Conservation (phyloP, 2,888 invertebrate species). For the Campoplex nolae region DNA sequence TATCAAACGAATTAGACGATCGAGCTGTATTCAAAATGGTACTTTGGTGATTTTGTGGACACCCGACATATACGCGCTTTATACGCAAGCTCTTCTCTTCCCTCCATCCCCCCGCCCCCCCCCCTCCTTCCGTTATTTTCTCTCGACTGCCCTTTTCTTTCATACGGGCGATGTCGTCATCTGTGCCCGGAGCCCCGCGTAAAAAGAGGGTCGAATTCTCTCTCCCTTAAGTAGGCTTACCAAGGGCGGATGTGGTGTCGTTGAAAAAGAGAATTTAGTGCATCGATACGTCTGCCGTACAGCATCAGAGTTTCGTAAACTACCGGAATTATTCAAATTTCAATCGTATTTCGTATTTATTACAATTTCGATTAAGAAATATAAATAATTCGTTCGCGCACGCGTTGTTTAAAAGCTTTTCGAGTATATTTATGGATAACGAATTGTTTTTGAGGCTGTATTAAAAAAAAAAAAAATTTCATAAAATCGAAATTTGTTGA, state of each 20-base stretch:
- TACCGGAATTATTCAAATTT: not conserved
- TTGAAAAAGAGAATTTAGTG: slow-evolving; percentile 40
- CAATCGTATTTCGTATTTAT: not conserved
- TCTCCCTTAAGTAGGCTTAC: slow-evolving; percentile 51
- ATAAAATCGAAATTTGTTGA: not conserved
- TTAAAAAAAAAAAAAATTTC: not conserved
- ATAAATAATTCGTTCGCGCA: not conserved
- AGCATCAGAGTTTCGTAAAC: slow-evolving; percentile 16
- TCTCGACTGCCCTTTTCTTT: slow-evolving; percentile 37
- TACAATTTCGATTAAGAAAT: not conserved
- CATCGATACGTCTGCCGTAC: slow-evolving; percentile 4
- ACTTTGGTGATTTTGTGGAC: not conserved
- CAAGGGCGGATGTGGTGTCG: slow-evolving; percentile 47
- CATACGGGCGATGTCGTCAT: slow-evolving; percentile 55
- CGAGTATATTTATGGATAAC: not conserved
- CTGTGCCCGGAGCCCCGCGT: slow-evolving; percentile 21
- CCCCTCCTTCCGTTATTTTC: not conserved
- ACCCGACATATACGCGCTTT: not conserved
- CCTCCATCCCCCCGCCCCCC: slow-evolving; percentile 17
- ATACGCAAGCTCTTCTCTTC: not conserved
- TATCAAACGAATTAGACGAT: not conserved
- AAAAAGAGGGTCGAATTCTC: slow-evolving; percentile 55
- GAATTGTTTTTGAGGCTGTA: not conserved
- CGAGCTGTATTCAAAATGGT: not conserved
- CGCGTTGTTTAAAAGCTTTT: not conserved